Percentiles rank a stretch among this genome's conserved stretches.
Conservation (phyloP, 2,113 vertebrate genomes). For the Eubucco bourcierii region DNA sequence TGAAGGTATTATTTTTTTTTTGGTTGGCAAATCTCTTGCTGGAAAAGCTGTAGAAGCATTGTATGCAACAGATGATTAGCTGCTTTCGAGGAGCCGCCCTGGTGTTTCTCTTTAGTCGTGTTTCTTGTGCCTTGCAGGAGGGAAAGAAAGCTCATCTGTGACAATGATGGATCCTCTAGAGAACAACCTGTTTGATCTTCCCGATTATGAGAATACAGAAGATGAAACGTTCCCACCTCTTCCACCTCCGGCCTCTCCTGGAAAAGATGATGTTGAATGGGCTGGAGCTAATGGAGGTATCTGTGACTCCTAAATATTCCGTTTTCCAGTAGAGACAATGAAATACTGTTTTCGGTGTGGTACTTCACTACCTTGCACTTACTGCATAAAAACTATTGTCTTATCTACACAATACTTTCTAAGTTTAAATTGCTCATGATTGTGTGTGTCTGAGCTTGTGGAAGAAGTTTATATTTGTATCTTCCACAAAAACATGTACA, state of each 20-base stretch:
- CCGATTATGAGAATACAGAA: constrained; percentile 78
- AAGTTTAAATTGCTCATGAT: neutral
- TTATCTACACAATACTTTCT: too few relatives aligned
- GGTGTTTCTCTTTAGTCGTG: neutral
- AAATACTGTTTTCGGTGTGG: neutral
- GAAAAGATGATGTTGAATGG: constrained; percentile 63
- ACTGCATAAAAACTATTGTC: neutral
- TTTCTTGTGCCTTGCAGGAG: neutral
- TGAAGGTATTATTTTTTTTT: neutral
- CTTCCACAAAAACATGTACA: rapidly evolving
- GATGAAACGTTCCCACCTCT: constrained; percentile 88
- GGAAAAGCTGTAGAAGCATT: neutral
- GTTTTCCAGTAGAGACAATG: neutral
- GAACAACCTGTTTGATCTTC: constrained; percentile 70
- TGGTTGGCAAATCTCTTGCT: neutral
- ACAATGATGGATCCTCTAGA: constrained; percentile 77
- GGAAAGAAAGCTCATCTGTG: neutral
- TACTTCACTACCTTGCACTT: neutral
- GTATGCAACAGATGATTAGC: neutral
- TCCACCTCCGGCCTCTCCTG: constrained; percentile 87
- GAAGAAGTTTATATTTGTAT: neutral
- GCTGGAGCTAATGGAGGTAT: constrained; percentile 72
- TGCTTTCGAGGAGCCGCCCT: neutral
- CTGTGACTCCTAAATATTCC: neutral
- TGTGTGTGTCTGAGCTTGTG: rapidly evolving